These are phyloP conservation scores for Setipinna tenuifilis DNA, from an alignment of 2,797 vertebrate genomes.

Conservation along the genomic window DNA sequence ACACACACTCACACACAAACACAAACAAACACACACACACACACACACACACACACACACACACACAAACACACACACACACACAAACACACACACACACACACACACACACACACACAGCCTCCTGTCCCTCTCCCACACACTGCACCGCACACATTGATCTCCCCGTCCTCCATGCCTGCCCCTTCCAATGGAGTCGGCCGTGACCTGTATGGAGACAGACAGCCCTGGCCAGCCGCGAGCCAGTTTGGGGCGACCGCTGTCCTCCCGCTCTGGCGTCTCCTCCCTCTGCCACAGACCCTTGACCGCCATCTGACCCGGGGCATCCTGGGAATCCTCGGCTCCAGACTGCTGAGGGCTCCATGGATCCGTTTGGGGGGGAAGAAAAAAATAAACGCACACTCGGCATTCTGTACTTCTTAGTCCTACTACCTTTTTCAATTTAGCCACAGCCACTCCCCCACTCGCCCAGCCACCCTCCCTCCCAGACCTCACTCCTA, in stretches of 20 bases:
- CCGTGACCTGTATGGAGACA: too few relatives aligned
- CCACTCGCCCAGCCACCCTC: too few relatives aligned
- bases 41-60: not conserved
- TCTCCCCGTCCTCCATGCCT: too few relatives aligned
- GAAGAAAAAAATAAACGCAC: not conserved
- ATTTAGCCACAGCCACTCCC: not conserved
- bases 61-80: constrained; percentile 6
- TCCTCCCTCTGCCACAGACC: not conserved
- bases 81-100: constrained; percentile 22
- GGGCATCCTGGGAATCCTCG: not conserved
- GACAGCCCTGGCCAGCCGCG: too few relatives aligned
- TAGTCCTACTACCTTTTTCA: not conserved
- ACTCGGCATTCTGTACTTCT: not conserved
- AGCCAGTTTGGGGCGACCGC: not conserved
- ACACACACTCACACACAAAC: too few relatives aligned
- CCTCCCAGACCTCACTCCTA: too few relatives aligned
- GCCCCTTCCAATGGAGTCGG: too few relatives aligned
- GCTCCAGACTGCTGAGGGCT: not conserved
- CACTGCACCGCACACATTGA: too few relatives aligned
- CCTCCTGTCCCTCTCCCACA: too few relatives aligned
- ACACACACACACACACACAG: constrained; percentile 1
- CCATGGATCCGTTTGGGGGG: not conserved
- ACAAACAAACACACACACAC: too few relatives aligned
- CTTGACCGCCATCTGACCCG: constrained; percentile 20
- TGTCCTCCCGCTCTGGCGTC: not conserved